These are phyloP conservation scores for Pseudomyrmex sp. DNA, from an alignment of 1,140 invertebrate genomes.

Conservation along the genomic window DNA sequence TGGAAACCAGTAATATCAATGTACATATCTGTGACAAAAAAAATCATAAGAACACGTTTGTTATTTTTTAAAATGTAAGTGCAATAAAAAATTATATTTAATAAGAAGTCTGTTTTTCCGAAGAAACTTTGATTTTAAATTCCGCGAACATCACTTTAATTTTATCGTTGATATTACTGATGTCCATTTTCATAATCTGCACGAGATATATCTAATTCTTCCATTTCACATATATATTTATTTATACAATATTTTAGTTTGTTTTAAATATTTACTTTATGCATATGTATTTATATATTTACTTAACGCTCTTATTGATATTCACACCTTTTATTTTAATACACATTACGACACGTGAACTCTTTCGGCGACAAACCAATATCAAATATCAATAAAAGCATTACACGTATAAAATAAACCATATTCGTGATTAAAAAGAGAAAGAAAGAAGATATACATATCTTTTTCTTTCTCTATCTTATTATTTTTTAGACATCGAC, in stretches of 20 bases:
- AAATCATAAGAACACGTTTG: background rate
- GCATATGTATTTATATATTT: background rate
- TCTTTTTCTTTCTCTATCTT: background rate
- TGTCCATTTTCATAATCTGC: constrained; percentile 20
- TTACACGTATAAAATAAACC: constrained; percentile 69
- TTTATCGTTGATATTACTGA: background rate
- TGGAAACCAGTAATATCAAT: constrained; percentile 1
- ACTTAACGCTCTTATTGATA: no score
- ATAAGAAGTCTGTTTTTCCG: background rate
- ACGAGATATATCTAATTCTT: constrained; percentile 5
- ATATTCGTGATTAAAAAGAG: background rate
- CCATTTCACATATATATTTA: constrained; percentile 7
- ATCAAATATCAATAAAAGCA: constrained; percentile 72
- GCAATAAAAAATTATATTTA: background rate
- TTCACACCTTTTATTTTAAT: no score
- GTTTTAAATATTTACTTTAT: constrained; percentile 44
- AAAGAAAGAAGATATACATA: constrained; percentile 37
- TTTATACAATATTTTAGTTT: background rate
- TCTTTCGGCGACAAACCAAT: background rate
- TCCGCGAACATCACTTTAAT: background rate
- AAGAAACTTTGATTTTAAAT: background rate
- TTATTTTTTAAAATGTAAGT: no score
- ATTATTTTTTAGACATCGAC: background rate
- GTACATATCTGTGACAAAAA: background rate
- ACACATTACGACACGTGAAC: no score